These are phyloP conservation scores for Conus ventricosus DNA, from an alignment of 1,140 invertebrate genomes.

Conservation along the genomic window DNA sequence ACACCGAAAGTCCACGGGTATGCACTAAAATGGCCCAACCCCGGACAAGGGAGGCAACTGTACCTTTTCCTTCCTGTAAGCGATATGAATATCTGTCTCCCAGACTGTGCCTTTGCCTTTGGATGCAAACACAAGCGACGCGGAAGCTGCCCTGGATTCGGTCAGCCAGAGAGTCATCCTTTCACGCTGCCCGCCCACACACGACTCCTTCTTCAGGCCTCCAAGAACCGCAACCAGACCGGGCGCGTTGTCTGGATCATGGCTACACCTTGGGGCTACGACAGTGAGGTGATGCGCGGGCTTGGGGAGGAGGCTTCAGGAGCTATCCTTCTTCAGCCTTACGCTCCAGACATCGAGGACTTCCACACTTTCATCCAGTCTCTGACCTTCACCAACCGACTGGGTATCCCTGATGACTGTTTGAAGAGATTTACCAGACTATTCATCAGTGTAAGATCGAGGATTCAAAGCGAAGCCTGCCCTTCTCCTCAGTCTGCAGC, in stretches of 20 bases:
- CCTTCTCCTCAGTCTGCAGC: slow-evolving; percentile 58
- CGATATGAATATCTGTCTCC: no score
- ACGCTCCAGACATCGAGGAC: slow-evolving; percentile 75
- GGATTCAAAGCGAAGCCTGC: slow-evolving; percentile 17
- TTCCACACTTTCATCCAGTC: slow-evolving; percentile 67
- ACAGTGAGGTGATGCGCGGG: slow-evolving; percentile 76
- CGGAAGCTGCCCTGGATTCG: slow-evolving; percentile 76
- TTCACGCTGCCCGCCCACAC: slow-evolving; percentile 85
- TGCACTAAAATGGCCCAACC: no score
- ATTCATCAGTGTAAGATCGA: slow-evolving; percentile 76
- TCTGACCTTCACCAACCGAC: slow-evolving; percentile 64
- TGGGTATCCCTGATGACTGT: slow-evolving; percentile 79
- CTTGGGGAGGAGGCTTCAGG: slow-evolving; percentile 84
- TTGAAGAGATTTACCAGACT: slow-evolving; percentile 86
- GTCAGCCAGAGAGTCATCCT: slow-evolving; percentile 82
- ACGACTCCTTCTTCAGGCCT: slow-evolving; percentile 77
- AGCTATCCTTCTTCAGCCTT: slow-evolving; percentile 85
- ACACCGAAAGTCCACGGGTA: no score
- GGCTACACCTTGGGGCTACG: slow-evolving; percentile 85
- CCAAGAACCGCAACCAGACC: slow-evolving; percentile 73
- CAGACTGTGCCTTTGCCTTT: slow-evolving; percentile 51
- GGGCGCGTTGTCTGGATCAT: slow-evolving; percentile 83
- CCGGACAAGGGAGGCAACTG: no score
- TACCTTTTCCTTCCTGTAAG: no score
- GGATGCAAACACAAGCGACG: slow-evolving; percentile 59